Evolutionary conservation across 2,888 invertebrate genomes (phyloP).

Genomic region (Dorcus hopei): DNA sequence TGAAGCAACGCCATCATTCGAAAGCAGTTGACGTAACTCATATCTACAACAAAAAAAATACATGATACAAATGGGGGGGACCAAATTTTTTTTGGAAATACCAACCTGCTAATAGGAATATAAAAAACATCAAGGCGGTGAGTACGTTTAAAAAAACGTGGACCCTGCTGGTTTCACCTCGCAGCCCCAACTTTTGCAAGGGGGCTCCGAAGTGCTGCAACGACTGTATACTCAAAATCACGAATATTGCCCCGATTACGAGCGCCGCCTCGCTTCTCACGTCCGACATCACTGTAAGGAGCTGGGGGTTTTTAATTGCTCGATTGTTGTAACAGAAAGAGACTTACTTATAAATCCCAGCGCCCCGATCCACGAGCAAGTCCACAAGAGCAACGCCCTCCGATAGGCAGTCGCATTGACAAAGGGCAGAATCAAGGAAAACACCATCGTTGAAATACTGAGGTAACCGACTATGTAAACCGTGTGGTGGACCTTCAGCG

Average conservation of each 20-base stretch:
- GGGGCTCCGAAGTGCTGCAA: slow-evolving; percentile 40
- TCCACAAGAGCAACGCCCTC: slow-evolving; percentile 39
- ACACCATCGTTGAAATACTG: slow-evolving; percentile 32
- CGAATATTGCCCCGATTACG: slow-evolving; percentile 40
- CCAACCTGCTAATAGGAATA: slow-evolving; percentile 41
- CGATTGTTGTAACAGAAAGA: not conserved
- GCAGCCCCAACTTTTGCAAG: slow-evolving; percentile 37
- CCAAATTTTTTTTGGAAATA: slow-evolving; percentile 1
- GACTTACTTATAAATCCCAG: slow-evolving; percentile 57
- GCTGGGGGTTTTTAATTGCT: not conserved
- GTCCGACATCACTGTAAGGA: slow-evolving; percentile 40
- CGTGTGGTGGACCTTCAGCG: slow-evolving; percentile 33
- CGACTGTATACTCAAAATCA: slow-evolving; percentile 40
- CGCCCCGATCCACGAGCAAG: slow-evolving; percentile 54
- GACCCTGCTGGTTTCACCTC: slow-evolving; percentile 39
- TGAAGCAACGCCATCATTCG: slow-evolving; percentile 43
- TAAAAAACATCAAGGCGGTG: slow-evolving; percentile 36
- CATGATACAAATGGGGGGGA: not conserved
- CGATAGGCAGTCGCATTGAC: slow-evolving; percentile 37
- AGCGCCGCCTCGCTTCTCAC: slow-evolving; percentile 33
- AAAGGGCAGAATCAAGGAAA: slow-evolving; percentile 36
- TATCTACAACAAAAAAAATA: slow-evolving; percentile 37
- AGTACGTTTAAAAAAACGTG: slow-evolving; percentile 36
- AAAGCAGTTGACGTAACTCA: slow-evolving; percentile 40
- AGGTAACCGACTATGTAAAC: slow-evolving; percentile 37